Evolutionary conservation across 2,888 invertebrate species (phyloP), one percentile per base, ranked within the genome.

Genomic region (Caenorhabditis sinica): DNA sequence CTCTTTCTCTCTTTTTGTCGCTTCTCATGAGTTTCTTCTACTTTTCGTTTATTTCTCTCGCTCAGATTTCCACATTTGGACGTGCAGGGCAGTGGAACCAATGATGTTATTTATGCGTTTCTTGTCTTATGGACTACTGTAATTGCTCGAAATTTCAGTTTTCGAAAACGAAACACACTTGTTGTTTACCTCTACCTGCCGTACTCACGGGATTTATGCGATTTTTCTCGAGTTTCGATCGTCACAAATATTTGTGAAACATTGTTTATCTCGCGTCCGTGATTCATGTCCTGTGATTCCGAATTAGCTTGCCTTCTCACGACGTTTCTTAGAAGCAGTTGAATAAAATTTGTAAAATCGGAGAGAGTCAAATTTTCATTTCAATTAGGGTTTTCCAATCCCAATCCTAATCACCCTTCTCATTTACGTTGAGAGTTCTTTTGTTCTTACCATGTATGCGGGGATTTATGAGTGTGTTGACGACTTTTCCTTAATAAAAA

Each of bases 401-500:
- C n/a, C n/a, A n/a, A n/a, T n/a, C n/a, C n/a, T n/a, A n/a, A n/a
- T n/a, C n/a, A n/a, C n/a, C n/a, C n/a, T n/a, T n/a, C n/a, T n/a
- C n/a, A n/a, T n/a, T n/a, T n/a, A n/a, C n/a, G n/a, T n/a, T n/a
- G n/a, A n/a, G n/a, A n/a, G n/a, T n/a, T n/a, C n/a, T n/a, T n/a
- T n/a, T n/a, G 20, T 61, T 53, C 23, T 33, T 58, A 49, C 53
- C 36, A 6, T 13, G 8, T 4, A 2, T 13, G 20, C 56, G 49
- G 30, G 45, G 58, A 30, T 75, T 66, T 66, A 66, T 49, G 65
- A 68, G 43, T 66, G 56, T 53, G 20, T 51, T 75, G 53, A 66
- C 33, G 33, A 28, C 30, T 9, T 30, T 33, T 51, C 25, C 33
- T n/a, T 28, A 33, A 51, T 45, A 30, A 66, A n/a, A 28, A 4